These are phyloP conservation scores for Ganaspis brasiliensis DNA, from an alignment of 2,888 invertebrate genomes.

Conservation along the genomic window DNA sequence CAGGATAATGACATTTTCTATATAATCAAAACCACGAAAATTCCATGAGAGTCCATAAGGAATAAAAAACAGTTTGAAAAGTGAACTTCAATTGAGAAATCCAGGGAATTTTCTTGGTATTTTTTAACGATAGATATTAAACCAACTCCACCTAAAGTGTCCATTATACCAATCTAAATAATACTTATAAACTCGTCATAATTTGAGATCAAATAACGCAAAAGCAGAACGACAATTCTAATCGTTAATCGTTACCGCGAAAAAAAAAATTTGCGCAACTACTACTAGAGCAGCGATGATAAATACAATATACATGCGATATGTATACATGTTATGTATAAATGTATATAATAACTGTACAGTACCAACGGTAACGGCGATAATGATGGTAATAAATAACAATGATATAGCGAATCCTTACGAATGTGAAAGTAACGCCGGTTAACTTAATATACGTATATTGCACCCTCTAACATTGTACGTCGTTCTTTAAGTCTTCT, in stretches of 20 bases:
- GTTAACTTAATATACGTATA: constrained; percentile 36
- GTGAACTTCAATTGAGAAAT: background rate
- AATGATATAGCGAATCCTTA: constrained; percentile 49
- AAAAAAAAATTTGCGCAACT: constrained; percentile 48
- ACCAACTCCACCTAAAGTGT: background rate
- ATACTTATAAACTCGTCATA: background rate
- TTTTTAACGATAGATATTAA: background rate
- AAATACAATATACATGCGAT: constrained; percentile 50
- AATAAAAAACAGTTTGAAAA: background rate
- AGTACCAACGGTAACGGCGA: constrained; percentile 58
- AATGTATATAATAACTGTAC: constrained; percentile 49
- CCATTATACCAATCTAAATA: constrained; percentile 10
- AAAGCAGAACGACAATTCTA: constrained; percentile 16
- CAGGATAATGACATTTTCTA: background rate
- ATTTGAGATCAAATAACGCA: background rate
- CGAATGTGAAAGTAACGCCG: constrained; percentile 34
- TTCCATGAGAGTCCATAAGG: background rate
- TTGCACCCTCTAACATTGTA: constrained; percentile 57
- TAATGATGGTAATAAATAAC: constrained; percentile 50
- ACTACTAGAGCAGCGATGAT: constrained; percentile 53
- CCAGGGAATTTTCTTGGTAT: background rate
- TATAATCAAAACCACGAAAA: background rate
- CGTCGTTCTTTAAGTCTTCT: constrained; percentile 63
- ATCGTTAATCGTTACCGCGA: constrained; percentile 13
- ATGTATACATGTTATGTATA: constrained; percentile 41